These are phyloP conservation scores for Microcebus lehilahytsara DNA, from an alignment of 2,113 vertebrate genomes.

Conservation along the genomic window DNA sequence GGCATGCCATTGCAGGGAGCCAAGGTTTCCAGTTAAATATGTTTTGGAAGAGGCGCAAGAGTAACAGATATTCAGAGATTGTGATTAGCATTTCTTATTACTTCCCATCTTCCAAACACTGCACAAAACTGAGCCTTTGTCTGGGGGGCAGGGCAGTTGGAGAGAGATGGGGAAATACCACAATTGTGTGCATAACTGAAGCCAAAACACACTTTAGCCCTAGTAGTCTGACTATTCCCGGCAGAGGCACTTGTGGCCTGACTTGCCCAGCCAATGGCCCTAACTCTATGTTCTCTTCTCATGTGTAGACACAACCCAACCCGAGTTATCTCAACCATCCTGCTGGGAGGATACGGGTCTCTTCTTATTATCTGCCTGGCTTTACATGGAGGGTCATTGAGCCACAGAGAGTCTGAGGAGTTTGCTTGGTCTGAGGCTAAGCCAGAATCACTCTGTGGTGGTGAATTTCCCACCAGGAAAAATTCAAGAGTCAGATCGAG, in stretches of 20 bases:
- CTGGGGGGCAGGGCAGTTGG: not conserved
- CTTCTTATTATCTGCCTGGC: slow-evolving; percentile 4
- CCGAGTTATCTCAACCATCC: not conserved
- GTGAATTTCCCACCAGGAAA: slow-evolving; percentile 11
- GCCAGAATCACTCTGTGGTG: not conserved
- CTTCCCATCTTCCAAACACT: slow-evolving; percentile 36
- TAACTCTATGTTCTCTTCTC: slow-evolving; percentile 24
- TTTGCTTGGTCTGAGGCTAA: slow-evolving; percentile 26
- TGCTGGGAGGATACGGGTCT: not conserved
- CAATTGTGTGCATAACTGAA: slow-evolving; percentile 51
- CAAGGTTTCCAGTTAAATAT: slow-evolving; percentile 21
- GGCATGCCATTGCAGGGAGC: not conserved
- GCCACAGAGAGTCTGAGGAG: slow-evolving; percentile 5
- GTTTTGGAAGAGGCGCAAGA: not conserved
- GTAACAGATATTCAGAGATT: not conserved
- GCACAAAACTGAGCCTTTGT: slow-evolving; percentile 4
- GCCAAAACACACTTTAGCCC: slow-evolving; percentile 60
- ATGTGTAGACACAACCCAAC: not conserved
- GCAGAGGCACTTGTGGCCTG: slow-evolving; percentile 56
- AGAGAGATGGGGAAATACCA: slow-evolving; percentile 35
- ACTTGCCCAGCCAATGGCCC: not conserved
- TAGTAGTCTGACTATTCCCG: slow-evolving; percentile 25
- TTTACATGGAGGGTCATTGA: not conserved
- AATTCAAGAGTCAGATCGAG: not conserved
- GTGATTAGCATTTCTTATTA: slow-evolving; percentile 32